Conservation (phyloP, 2,113 vertebrate genomes). For the Tyrannus savana region DNA sequence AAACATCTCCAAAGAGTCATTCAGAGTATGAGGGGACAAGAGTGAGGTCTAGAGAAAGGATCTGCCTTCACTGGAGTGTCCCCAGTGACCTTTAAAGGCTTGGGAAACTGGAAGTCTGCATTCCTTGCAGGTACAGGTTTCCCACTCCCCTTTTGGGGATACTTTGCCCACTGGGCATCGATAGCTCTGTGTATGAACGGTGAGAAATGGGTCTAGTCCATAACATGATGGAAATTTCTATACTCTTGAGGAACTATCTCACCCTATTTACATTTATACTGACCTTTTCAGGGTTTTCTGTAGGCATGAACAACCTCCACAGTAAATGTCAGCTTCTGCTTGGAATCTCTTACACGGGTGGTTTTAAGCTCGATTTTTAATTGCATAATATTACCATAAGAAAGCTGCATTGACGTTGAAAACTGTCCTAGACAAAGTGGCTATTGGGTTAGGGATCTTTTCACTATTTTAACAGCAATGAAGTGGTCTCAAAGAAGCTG, state of each 20-base stretch:
- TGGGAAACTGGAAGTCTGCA: not conserved
- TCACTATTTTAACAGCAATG: rapidly evolving
- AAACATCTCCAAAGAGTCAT: not conserved
- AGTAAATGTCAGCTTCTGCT: conserved; percentile 28
- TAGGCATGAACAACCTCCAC: not conserved
- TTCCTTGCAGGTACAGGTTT: not conserved
- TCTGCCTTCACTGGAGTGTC: not conserved
- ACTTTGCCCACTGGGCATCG: not conserved
- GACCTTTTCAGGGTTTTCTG: conserved; percentile 22
- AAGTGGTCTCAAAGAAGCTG: not conserved
- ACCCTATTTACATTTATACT: not conserved
- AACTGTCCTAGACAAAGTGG: not conserved
- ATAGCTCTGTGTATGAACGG: not conserved
- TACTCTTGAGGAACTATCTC: not conserved
- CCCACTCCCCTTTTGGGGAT: not conserved
- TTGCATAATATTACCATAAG: not conserved
- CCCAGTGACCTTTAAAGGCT: not conserved
- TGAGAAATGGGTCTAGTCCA: not conserved
- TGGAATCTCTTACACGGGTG: not conserved
- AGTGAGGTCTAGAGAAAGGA: not conserved
- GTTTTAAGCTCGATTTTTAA: conserved; percentile 20
- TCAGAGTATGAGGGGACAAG: not conserved
- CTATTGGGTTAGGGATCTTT: not conserved
- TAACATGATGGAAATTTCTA: not conserved
- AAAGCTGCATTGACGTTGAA: not conserved